phyloP scores from a whole-genome alignment of 37 sponge, comb jelly and placozoan genomes.

The Cliona cf. orientalis region DNA sequence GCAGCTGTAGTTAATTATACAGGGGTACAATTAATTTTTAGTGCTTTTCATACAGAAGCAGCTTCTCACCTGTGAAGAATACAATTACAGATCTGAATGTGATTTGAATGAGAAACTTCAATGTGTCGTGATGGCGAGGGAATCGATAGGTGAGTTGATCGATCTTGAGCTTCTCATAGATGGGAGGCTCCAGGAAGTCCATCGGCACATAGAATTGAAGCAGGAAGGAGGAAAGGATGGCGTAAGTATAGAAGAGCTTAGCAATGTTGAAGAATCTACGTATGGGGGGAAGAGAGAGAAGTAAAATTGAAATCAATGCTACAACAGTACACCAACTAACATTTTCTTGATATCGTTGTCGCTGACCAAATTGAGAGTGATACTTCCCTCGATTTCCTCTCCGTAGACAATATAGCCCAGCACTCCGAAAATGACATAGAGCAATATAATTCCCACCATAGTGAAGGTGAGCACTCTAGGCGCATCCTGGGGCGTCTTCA shows the following conservation, averaged over 20 bases:
- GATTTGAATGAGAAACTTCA: slow-evolving; percentile 11
- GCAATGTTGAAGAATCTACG: slow-evolving; percentile 61
- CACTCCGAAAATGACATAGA: slow-evolving; percentile 57
- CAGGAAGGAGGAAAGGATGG: slow-evolving; percentile 64
- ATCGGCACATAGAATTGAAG: slow-evolving; percentile 88
- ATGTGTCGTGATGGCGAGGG: slow-evolving; percentile 1
- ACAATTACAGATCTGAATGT: slow-evolving; percentile 48
- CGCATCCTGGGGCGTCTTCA: slow-evolving; percentile 81
- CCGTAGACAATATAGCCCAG: slow-evolving; percentile 89
- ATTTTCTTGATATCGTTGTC: slow-evolving; percentile 11
- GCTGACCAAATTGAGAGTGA: slow-evolving; percentile 76
- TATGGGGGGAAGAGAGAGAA: neutral
- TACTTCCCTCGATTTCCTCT: slow-evolving; percentile 51
- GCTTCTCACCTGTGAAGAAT: slow-evolving; percentile 51
- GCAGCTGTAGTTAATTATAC: slow-evolving; percentile 37
- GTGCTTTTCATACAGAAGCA: neutral
- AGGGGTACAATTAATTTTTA: neutral
- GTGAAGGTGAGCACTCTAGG: slow-evolving; percentile 41
- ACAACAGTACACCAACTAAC: neutral
- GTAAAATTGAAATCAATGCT: neutral
- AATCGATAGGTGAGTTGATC: slow-evolving; percentile 7
- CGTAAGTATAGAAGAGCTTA: slow-evolving; percentile 62
- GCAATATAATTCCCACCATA: slow-evolving; percentile 55
- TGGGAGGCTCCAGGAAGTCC: slow-evolving; percentile 73
- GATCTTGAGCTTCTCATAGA: slow-evolving; percentile 31